Evolutionary conservation across 2,113 vertebrate species (phyloP).

Genomic region (Falcunculus frontatus): DNA sequence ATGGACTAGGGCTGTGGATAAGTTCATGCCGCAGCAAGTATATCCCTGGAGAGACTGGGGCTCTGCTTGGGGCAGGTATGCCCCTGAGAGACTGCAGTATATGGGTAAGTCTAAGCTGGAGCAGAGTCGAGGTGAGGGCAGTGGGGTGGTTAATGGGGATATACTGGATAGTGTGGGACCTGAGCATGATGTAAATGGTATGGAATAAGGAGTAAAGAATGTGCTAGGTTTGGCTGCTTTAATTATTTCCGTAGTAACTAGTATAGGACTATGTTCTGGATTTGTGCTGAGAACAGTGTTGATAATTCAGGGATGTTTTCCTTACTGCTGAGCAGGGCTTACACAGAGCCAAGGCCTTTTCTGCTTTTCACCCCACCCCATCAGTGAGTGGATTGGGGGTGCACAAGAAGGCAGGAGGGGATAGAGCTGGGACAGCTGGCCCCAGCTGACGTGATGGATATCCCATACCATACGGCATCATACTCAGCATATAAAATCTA

Average conservation of each 20-base stretch:
- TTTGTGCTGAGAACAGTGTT: not conserved
- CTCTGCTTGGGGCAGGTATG: not conserved
- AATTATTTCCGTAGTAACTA: not conserved
- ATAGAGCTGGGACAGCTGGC: not conserved
- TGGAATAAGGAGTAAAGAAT: not conserved
- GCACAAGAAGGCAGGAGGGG: not conserved
- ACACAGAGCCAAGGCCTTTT: not conserved
- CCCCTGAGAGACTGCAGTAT: not conserved
- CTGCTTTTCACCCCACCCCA: not conserved
- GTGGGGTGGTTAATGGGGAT: not conserved
- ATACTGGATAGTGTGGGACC: not conserved
- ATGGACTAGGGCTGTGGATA: not conserved
- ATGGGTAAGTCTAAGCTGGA: not conserved
- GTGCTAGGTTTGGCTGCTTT: not conserved
- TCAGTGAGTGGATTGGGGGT: fast-evolving
- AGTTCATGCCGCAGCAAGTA: not conserved
- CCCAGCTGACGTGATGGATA: not conserved
- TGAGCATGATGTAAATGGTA: not conserved
- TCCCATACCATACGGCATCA: not conserved
- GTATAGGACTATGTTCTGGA: not conserved
- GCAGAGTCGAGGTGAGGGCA: not conserved
- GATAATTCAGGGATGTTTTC: not conserved
- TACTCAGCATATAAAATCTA: not conserved
- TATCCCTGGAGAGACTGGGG: not conserved
- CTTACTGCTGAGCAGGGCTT: not conserved